phyloP scores from a whole-genome alignment of 2,888 invertebrate genomes.

The Luperina nickerlii region DNA sequence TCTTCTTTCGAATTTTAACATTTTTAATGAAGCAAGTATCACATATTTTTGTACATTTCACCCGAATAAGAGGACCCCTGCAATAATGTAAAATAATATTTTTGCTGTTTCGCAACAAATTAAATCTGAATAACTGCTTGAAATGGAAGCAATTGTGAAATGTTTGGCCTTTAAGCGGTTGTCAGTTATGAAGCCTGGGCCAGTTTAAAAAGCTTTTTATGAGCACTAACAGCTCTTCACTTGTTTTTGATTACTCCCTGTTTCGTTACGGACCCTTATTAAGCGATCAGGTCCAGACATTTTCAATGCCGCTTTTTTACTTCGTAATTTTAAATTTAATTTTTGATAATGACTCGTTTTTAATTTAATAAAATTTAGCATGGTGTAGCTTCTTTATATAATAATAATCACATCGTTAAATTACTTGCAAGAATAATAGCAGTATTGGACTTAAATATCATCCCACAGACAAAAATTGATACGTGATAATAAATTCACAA shows the following conservation, averaged over 20 bases:
- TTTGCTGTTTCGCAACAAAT: conserved; percentile 67
- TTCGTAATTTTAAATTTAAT: conserved; percentile 72
- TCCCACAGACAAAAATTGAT: conserved; percentile 29
- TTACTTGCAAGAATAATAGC: conserved; percentile 36
- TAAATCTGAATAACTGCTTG: conserved; percentile 69
- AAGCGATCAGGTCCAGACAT: conserved; percentile 75
- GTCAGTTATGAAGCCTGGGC: conserved; percentile 76
- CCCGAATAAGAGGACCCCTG: not conserved
- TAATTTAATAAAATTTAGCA: conserved; percentile 62
- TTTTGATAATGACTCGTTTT: conserved; percentile 69
- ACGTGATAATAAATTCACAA: conserved; percentile 36
- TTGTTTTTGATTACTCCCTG: conserved; percentile 77
- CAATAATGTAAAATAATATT: conserved; percentile 47
- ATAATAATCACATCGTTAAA: conserved; percentile 37
- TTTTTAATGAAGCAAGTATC: not conserved
- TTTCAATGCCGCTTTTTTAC: conserved; percentile 69
- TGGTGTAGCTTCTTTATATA: conserved; percentile 39
- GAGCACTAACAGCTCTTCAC: conserved; percentile 76
- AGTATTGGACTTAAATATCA: conserved; percentile 30
- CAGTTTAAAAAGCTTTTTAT: conserved; percentile 80
- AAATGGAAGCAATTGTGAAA: conserved; percentile 76
- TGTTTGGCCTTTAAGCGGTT: conserved; percentile 75
- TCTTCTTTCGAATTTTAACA: not conserved
- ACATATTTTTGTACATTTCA: not conserved
- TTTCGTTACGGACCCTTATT: conserved; percentile 78